Evolutionary conservation across 2,797 vertebrate genomes (phyloP).

Genomic region (Balearica regulorum): DNA sequence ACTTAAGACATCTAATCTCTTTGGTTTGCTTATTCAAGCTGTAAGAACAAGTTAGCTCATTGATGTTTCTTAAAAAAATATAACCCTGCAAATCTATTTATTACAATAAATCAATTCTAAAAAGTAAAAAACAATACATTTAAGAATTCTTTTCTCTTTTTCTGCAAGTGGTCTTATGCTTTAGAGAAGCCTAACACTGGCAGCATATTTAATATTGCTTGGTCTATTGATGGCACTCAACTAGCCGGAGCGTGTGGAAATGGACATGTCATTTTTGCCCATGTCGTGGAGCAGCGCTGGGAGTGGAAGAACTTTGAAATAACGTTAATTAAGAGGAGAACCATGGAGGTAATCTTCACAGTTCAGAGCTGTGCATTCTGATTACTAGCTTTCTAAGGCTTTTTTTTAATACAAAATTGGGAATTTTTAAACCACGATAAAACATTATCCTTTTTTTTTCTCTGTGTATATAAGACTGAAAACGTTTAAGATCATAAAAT

Average conservation of each 20-base stretch:
- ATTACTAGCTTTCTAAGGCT: not conserved
- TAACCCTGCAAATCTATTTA: fast-evolving
- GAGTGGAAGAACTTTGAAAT: conserved; percentile 94
- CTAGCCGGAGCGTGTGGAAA: conserved; percentile 93
- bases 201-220: conserved; percentile 89
- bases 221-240: conserved; percentile 94
- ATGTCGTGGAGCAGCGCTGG: conserved; percentile 93
- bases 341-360: conserved; percentile 87
- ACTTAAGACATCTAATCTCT: not conserved
- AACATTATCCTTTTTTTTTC: not conserved
- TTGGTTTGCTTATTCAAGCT: not conserved
- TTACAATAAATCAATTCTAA: not conserved
- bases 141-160: not conserved
- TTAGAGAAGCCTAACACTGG: conserved; percentile 95
- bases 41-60: not conserved
- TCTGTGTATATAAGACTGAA: not conserved
- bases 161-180: conserved; percentile 90
- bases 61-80: not conserved
- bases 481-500: not conserved
- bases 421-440: not conserved
- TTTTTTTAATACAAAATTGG: not conserved
- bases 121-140: not conserved
- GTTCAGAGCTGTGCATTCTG: not conserved
- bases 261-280: conserved; percentile 94
- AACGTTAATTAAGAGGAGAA: conserved; percentile 89